phyloP scores from a whole-genome alignment of 2,113 vertebrate genomes.

The Steatornis caripensis region DNA sequence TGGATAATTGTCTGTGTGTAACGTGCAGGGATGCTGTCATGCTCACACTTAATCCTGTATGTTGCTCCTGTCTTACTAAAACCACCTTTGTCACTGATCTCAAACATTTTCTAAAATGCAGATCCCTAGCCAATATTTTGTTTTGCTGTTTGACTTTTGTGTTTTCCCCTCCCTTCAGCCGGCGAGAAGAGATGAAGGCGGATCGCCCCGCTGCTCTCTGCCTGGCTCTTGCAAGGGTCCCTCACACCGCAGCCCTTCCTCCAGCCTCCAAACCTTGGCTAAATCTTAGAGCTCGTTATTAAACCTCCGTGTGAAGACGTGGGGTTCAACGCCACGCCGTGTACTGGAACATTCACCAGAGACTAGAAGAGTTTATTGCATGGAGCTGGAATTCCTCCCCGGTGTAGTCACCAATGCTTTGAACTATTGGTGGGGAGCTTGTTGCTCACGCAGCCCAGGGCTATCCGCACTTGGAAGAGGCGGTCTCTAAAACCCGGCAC shows the following conservation, averaged over 20 bases:
- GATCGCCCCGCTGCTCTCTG: not conserved
- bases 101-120: not conserved
- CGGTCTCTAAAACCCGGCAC: constrained; percentile 4
- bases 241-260: not conserved
- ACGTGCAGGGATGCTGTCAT: not conserved
- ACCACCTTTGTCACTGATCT: not conserved
- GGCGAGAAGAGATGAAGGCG: not conserved
- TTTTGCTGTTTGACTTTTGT: not conserved
- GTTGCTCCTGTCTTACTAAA: not conserved
- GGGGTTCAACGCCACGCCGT: not conserved
- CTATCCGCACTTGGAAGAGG: constrained; percentile 7
- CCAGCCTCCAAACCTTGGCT: not conserved
- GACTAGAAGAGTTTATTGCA: constrained; percentile 24
- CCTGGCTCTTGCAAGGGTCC: not conserved
- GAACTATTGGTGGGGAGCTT: not conserved
- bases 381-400: constrained; percentile 43
- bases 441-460: not conserved
- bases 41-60: not conserved
- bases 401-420: constrained; percentile 37
- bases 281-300: not conserved
- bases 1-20: constrained; percentile 21
- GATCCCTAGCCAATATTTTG: not conserved
- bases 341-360: constrained; percentile 10
- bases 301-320: not conserved
- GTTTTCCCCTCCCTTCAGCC: not conserved